Base-by-base conservation (phyloP, 2,888 invertebrate species). In the Lasioglossum figueresi region DNA sequence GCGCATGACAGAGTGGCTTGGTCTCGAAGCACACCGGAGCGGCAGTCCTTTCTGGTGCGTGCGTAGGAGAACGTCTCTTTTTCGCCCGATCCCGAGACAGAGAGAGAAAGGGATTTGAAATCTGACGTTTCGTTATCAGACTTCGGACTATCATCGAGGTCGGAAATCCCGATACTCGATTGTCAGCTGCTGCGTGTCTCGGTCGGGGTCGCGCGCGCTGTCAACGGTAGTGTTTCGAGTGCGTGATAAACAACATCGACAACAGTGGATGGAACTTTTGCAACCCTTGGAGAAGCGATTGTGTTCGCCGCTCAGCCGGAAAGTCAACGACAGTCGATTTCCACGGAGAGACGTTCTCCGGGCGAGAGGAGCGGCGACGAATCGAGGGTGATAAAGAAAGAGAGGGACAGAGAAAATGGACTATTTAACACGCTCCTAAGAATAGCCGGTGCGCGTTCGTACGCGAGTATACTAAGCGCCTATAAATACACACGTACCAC, bases 21-120 rank as follows among this genome's bases (percentile, higher is more conserved):
- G 70, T 52, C 76, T 48, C 81, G 72, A 72, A 70, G 74, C 85
- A 86, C 86, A 85, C 85, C 86, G 86, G 82, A 85, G 68, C 88
- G 91, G 89, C 94, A 94, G 94, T 94, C 92, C 90, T 91, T 91
- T 93, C 91, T 92, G 93, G 91, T 93, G 92, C 94, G 94, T 92
- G 93, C 92, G 90, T 91, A 92, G 89, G 91, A 89, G 91, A 93
- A 90, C 91, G 92, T 92, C 91, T 91, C 81, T 85, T 79, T 86
- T 83, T 87, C 86, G 86, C 83, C 77, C 81, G 81, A 82, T 77
- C 73, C 80, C 83, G 81, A 83, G 80, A 82, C 83, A 83, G 81
- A 85, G 81, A 80, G 82, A 82, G 85, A 85, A 81, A 86, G 82
- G 82, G 74, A 83, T 78, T 34, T 79, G 23, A 66, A 76, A 76